Percentiles rank a stretch among this genome's conserved stretches.
Conservation (phyloP, 2,113 vertebrate species). For the Rhodinocichla rosea region DNA sequence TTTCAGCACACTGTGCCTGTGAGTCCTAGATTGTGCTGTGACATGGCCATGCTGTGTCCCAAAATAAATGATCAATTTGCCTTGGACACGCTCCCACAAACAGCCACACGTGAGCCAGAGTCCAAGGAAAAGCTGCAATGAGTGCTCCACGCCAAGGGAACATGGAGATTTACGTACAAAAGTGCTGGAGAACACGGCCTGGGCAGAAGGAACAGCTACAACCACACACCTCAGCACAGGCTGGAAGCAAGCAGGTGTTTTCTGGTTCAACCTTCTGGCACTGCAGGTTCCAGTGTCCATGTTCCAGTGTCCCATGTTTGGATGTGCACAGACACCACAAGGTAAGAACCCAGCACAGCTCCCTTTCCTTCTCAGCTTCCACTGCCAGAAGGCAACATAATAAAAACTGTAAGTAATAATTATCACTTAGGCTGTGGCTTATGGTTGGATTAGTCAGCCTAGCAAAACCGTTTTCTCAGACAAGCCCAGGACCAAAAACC, state of each 20-base stretch:
- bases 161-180: fast-evolving
- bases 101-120: fast-evolving
- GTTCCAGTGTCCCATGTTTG: background rate
- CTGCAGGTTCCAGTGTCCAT: background rate
- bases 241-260: fast-evolving
- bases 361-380: background rate
- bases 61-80: background rate
- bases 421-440: background rate
- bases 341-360: fast-evolving
- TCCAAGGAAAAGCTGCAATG: background rate
- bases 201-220: background rate
- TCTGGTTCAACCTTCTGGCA: background rate
- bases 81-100: background rate
- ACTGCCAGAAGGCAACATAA: background rate
- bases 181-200: fast-evolving
- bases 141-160: fast-evolving
- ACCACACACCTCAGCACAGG: fast-evolving
- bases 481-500: background rate
- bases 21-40: fast-evolving
- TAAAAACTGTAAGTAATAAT: background rate
- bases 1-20: fast-evolving
- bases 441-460: background rate
- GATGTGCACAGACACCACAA: fast-evolving
- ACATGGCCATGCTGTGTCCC: background rate
- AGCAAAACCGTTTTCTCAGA: background rate